Evolutionary conservation across 2,888 invertebrate genomes (phyloP).

Genomic region (Chirona hameri): DNA sequence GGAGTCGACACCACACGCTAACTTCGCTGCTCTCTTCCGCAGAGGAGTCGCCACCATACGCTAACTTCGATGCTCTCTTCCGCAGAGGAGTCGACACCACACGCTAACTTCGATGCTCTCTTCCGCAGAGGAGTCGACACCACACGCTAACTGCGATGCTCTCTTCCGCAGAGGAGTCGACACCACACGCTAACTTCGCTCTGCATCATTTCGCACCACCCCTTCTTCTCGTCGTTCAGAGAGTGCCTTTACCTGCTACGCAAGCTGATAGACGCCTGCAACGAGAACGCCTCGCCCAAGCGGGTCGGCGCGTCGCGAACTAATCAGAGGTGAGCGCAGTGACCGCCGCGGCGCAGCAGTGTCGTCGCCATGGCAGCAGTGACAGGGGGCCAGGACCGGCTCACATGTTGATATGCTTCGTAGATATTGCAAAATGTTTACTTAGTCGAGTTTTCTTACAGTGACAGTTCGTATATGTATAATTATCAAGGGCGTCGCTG

Average conservation of each 20-base stretch:
- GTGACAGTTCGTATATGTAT: no score
- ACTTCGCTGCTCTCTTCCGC: slow-evolving; percentile 46
- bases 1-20: not conserved
- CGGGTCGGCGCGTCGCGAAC: slow-evolving; percentile 85
- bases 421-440: no score
- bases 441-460: no score
- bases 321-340: slow-evolving; percentile 65
- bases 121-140: slow-evolving; percentile 56
- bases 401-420: no score
- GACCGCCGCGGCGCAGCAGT: no score
- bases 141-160: not conserved
- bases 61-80: not conserved
- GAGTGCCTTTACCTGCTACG: slow-evolving; percentile 95
- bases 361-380: no score
- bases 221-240: slow-evolving; percentile 97
- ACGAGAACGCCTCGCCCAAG: slow-evolving; percentile 85
- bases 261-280: slow-evolving; percentile 94
- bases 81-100: slow-evolving; percentile 56
- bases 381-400: no score
- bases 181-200: slow-evolving; percentile 95
- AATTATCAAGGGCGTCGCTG: no score
- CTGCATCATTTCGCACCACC: slow-evolving; percentile 97
- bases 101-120: not conserved
- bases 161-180: slow-evolving; percentile 64
- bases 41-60: slow-evolving; percentile 53